Conservation (phyloP, 2,888 invertebrate genomes). For the Nomada lathburiana region DNA sequence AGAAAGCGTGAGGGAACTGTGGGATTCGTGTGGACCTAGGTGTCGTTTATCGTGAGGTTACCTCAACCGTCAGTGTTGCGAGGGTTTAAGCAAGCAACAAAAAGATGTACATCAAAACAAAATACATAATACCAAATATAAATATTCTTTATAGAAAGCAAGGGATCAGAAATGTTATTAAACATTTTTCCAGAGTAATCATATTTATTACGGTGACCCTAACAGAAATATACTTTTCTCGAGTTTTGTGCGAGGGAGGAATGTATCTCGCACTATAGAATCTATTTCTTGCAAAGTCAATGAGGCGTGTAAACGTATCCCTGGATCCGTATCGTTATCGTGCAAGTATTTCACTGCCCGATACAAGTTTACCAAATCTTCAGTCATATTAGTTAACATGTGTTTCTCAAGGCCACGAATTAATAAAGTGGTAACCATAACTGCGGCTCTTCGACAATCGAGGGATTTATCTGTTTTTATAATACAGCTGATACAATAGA, state of each 20-base stretch:
- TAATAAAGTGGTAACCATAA: conserved; percentile 90
- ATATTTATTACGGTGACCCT: background rate
- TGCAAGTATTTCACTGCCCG: conserved; percentile 89
- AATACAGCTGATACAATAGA: conserved; percentile 89
- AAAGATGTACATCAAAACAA: background rate
- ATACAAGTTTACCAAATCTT: conserved; percentile 89
- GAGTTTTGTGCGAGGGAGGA: conserved; percentile 86
- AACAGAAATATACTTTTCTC: conserved; percentile 86
- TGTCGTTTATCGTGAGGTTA: too few species aligned
- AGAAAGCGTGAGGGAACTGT: too few species aligned
- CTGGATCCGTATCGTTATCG: conserved; percentile 88
- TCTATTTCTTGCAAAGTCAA: conserved; percentile 92
- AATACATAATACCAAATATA: conserved; percentile 2
- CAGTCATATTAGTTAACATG: conserved; percentile 88
- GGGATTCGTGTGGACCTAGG: too few species aligned
- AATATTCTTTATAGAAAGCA: conserved; percentile 49
- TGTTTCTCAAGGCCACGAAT: conserved; percentile 91
- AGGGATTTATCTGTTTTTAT: conserved; percentile 89
- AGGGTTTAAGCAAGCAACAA: too few species aligned
- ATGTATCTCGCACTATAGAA: conserved; percentile 87
- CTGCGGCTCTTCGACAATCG: conserved; percentile 92
- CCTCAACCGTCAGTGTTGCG: too few species aligned
- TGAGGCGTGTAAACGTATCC: conserved; percentile 90
- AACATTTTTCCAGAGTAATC: background rate
- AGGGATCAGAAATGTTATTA: conserved; percentile 4